Percentiles rank a stretch among this genome's conserved stretches.
These are phyloP conservation scores for Drosophila willistoni DNA, from an alignment of 1,140 invertebrate genomes.

Conservation along the genomic window DNA sequence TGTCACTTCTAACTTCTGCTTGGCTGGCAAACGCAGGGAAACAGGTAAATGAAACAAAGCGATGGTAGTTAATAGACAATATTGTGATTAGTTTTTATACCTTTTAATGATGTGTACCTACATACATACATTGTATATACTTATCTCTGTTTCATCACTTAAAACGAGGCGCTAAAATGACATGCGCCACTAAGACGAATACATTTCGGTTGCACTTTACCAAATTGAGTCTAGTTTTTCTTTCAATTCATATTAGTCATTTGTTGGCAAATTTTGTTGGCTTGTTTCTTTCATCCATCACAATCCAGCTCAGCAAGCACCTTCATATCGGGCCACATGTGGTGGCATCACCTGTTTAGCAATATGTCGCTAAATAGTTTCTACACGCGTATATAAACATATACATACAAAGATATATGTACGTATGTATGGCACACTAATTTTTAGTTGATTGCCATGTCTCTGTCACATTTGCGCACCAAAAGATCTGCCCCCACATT, in stretches of 20 bases:
- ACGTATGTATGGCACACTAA: conserved; percentile 62
- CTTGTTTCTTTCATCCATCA: conserved; percentile 31
- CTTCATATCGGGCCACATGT: conserved; percentile 30
- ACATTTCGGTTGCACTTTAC: background rate
- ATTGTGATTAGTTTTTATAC: too few species aligned
- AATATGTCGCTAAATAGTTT: conserved; percentile 77
- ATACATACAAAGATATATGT: conserved; percentile 19
- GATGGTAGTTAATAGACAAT: too few species aligned
- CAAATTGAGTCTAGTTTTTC: background rate
- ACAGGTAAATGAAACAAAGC: too few species aligned
- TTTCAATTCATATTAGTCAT: conserved; percentile 3
- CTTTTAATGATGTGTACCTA: too few species aligned
- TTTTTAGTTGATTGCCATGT: conserved; percentile 52
- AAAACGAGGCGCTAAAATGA: too few species aligned
- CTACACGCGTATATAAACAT: conserved; percentile 35
- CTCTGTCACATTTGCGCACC: conserved; percentile 44
- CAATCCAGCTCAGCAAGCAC: conserved; percentile 20
- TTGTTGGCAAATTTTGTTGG: conserved; percentile 26
- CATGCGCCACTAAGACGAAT: too few species aligned
- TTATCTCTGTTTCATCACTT: too few species aligned
- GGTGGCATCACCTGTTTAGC: conserved; percentile 76
- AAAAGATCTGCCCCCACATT: conserved; percentile 1
- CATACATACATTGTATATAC: too few species aligned
- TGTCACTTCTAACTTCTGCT: too few species aligned
- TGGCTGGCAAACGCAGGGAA: too few species aligned